Evolutionary conservation across 2,888 invertebrate genomes (phyloP).

Genomic region (Neuroscelio doddi): DNA sequence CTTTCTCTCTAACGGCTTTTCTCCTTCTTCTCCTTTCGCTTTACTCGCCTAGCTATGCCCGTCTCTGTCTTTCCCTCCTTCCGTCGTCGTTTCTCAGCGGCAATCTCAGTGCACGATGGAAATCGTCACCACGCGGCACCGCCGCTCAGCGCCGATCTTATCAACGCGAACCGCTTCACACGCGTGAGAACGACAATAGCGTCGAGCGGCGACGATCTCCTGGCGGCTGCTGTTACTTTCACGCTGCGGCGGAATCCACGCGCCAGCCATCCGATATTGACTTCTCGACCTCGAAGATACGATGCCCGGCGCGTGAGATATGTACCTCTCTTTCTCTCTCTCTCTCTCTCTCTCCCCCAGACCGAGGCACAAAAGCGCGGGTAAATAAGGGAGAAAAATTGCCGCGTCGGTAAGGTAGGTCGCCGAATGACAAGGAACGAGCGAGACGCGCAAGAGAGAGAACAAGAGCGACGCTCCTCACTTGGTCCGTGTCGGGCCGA

Average conservation of each 20-base stretch:
- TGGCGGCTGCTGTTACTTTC: slow-evolving; percentile 28
- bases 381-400: slow-evolving; percentile 15
- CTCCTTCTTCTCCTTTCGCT: neutral
- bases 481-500: no score
- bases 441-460: slow-evolving; percentile 45
- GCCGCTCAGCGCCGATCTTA: slow-evolving; percentile 28
- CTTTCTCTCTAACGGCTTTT: slow-evolving; percentile 3
- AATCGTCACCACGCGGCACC: slow-evolving; percentile 37
- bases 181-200: slow-evolving; percentile 27
- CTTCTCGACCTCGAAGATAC: neutral
- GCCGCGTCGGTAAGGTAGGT: slow-evolving; percentile 46
- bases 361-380: slow-evolving; percentile 18
- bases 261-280: slow-evolving; percentile 43
- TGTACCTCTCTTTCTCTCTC: neutral
- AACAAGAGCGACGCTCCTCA: slow-evolving; percentile 49
- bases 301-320: slow-evolving; percentile 1
- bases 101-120: slow-evolving; percentile 36
- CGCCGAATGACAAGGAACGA: slow-evolving; percentile 41
- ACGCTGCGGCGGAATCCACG: slow-evolving; percentile 37
- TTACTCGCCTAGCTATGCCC: slow-evolving; percentile 5
- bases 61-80: slow-evolving; percentile 6
- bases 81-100: neutral
- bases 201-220: slow-evolving; percentile 22
- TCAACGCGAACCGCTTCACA: slow-evolving; percentile 30
- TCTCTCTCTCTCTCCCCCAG: slow-evolving; percentile 8